Evolutionary conservation across 37 sponge, comb jelly and placozoan genomes (phyloP).

Genomic region (Oscarella lobularis): DNA sequence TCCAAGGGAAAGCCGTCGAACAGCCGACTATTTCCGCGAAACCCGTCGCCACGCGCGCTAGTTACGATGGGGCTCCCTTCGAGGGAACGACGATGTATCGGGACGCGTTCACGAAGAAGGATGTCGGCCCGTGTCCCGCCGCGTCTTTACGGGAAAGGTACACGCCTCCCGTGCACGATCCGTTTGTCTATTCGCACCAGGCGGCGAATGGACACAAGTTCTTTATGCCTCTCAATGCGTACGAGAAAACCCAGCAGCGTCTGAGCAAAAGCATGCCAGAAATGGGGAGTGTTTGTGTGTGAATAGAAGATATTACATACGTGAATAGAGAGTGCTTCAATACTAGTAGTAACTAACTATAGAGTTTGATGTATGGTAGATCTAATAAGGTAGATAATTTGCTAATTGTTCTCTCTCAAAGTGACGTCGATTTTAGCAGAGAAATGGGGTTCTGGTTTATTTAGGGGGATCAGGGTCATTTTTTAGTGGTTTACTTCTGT

Average conservation of each 20-base stretch:
- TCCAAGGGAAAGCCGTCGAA: background rate
- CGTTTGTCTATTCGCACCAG: background rate
- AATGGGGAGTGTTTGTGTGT: no score
- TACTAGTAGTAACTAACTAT: no score
- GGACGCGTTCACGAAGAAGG: background rate
- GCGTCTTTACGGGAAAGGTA: background rate
- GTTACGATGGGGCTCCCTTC: background rate
- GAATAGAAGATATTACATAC: no score
- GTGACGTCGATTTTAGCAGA: no score
- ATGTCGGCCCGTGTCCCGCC: background rate
- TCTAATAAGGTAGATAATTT: no score
- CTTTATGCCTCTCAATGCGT: background rate
- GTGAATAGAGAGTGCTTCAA: no score
- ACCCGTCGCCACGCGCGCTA: background rate
- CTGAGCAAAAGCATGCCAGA: background rate
- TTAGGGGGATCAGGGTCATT: no score
- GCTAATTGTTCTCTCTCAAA: no score
- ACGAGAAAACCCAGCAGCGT: background rate
- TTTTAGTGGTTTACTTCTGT: no score
- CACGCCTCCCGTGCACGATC: background rate
- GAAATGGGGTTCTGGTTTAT: no score
- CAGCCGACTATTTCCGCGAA: background rate
- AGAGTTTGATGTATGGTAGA: no score
- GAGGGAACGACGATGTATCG: background rate
- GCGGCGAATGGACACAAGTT: background rate